These are phyloP conservation scores for Heliconius cydno DNA, from an alignment of 2,888 invertebrate genomes.

Conservation along the genomic window DNA sequence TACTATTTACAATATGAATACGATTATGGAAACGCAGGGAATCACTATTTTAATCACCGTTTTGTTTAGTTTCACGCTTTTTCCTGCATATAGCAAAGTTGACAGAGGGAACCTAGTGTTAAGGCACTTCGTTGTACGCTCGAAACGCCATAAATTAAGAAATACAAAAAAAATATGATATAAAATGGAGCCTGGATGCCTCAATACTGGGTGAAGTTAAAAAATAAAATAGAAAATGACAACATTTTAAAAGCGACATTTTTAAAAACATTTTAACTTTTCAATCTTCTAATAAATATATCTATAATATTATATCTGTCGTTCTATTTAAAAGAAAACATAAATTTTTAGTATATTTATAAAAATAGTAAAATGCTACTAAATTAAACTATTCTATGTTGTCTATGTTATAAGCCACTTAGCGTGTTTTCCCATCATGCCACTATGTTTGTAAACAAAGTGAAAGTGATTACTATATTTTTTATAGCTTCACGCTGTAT, in stretches of 20 bases:
- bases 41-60: too few species aligned
- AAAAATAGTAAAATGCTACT: constrained; percentile 4
- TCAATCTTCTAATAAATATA: neutral
- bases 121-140: too few species aligned
- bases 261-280: neutral
- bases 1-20: too few species aligned
- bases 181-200: neutral
- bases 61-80: too few species aligned
- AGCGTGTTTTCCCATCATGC: neutral
- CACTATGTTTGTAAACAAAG: neutral
- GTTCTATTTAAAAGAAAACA: constrained; percentile 2
- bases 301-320: neutral
- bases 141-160: too few species aligned
- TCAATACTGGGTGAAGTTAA: too few species aligned
- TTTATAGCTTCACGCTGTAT: neutral
- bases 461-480: neutral
- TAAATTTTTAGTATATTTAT: neutral
- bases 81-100: too few species aligned
- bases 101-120: too few species aligned
- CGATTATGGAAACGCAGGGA: too few species aligned
- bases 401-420: neutral
- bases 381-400: neutral
- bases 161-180: neutral
- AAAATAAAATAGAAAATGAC: neutral
- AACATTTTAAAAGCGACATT: neutral